Conservation (phyloP, 2,888 invertebrate species). For the Alsophila aescularia region DNA sequence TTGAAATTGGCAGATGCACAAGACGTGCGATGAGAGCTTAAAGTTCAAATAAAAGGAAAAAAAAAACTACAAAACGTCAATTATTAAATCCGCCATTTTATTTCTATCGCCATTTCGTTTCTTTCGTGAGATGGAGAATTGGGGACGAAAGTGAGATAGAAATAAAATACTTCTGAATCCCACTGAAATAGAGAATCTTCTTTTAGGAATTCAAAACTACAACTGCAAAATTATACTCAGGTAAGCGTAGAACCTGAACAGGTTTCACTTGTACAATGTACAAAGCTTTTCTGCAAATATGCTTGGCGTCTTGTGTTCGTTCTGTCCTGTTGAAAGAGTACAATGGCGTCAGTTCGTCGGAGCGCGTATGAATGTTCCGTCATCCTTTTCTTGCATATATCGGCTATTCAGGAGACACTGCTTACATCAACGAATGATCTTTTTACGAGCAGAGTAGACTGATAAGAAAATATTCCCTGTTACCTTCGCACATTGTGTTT, state of each 20-base stretch:
- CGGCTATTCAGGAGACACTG: conserved; percentile 79
- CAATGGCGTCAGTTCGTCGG: conserved; percentile 80
- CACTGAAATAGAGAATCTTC: conserved; percentile 28
- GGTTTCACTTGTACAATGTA: not conserved
- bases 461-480: conserved; percentile 80
- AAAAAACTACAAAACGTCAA: conserved; percentile 4
- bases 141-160: conserved; percentile 81
- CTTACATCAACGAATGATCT: conserved; percentile 79
- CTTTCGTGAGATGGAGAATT: conserved; percentile 81
- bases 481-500: conserved; percentile 81
- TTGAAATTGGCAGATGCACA: too few relatives aligned
- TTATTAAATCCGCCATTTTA: conserved; percentile 81
- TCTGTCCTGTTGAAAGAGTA: conserved; percentile 53
- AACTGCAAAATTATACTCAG: conserved; percentile 30
- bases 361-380: conserved; percentile 79
- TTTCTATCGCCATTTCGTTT: conserved; percentile 84
- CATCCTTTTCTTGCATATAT: conserved; percentile 85
- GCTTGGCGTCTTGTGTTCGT: conserved; percentile 49
- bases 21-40: too few relatives aligned
- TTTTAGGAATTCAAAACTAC: conserved; percentile 15
- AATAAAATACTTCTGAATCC: conserved; percentile 65
- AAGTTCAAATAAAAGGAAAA: too few relatives aligned
- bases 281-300: conserved; percentile 32
- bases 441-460: conserved; percentile 80
- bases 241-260: conserved; percentile 33